phyloP scores from a whole-genome alignment of 2,888 invertebrate species.

The Holacanthella duospinosa region DNA sequence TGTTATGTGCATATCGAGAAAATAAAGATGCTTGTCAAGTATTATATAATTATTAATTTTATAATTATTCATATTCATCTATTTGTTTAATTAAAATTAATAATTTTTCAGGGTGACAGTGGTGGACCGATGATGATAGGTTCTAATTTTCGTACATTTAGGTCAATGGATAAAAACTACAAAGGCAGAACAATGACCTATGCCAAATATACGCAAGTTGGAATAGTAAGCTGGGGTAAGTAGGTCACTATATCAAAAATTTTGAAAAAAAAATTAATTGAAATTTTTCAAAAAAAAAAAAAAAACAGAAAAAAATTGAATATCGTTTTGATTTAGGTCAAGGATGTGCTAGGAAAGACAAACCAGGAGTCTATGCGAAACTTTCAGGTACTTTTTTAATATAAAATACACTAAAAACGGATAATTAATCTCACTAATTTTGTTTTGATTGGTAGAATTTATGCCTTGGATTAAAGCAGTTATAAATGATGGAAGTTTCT shows the following conservation, averaged over 20 bases:
- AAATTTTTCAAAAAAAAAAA: background rate
- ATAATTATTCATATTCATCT: background rate
- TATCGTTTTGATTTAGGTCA: background rate
- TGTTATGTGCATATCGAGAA: constrained; percentile 33
- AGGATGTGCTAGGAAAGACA: constrained; percentile 15
- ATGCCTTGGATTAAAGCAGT: constrained; percentile 14
- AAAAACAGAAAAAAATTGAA: too few relatives aligned
- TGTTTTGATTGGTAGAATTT: constrained; percentile 10
- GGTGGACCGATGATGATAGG: constrained; percentile 28
- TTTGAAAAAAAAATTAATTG: background rate
- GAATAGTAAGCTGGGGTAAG: constrained; percentile 31
- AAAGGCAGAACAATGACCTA: background rate
- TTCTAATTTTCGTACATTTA: background rate
- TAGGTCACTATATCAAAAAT: too few relatives aligned
- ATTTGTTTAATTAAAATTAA: background rate
- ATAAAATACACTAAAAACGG: background rate
- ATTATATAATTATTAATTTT: background rate
- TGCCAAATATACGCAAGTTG: constrained; percentile 27
- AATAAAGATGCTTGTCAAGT: constrained; percentile 32
- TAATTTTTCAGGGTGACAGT: constrained; percentile 13
- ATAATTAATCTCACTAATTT: background rate
- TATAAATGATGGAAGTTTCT: constrained; percentile 15
- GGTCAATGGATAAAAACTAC: background rate
- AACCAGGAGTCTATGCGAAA: constrained; percentile 18
- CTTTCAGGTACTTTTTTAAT: constrained; percentile 12